Evolutionary conservation across 2,888 invertebrate species (phyloP), one percentile per base, ranked within the genome.

Genomic region (Geophilus truncorum): DNA sequence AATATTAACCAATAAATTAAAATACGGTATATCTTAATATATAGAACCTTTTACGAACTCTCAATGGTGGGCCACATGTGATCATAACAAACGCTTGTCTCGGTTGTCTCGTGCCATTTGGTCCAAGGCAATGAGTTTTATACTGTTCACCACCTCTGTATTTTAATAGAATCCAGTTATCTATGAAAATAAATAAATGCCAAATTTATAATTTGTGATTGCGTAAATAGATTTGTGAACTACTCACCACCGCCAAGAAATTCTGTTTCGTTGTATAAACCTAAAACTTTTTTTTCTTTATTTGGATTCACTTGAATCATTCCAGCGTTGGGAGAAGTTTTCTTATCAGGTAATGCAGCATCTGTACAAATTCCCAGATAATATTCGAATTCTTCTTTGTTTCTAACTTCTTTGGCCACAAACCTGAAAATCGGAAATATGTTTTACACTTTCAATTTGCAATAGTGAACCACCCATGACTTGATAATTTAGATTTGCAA

Each of bases 131-230:
- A n/a, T 34, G 36, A 10, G n/a, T n/a, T n/a, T 36, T 18, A 32
- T 77, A 77, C 15, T 3, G 12, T 1, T 28, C 32, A 18, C 77
- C 77, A 10, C 30, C 23, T 34, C 34, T 77, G 34, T 77, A 77
- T 12, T 32, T 28, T 4, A 77, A 12, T 15, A 77, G 36, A 77
- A 77, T 77, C 77, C 77, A 77, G 23, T 77, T 77, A 77, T 77
- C 77, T 77, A 3, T n/a, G 1, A 21, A 23, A 30, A 15, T 7
- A 34, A 34, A n/a, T n/a, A 10, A 3, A 3, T 28, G 9, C 9
- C 9, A 12, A 23, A 15, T 25, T 2, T 1, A 28, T 23, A 62
- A 23, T 23, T 23, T 9, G 23, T 23, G 0, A 25, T 15, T 23
- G 6, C 7, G 23, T 7, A 6, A 10, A 25, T 15, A 25, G 9